Evolutionary conservation across 2,888 invertebrate genomes (phyloP), one percentile per base, ranked within the genome.

Genomic region (Apamea sordens): DNA sequence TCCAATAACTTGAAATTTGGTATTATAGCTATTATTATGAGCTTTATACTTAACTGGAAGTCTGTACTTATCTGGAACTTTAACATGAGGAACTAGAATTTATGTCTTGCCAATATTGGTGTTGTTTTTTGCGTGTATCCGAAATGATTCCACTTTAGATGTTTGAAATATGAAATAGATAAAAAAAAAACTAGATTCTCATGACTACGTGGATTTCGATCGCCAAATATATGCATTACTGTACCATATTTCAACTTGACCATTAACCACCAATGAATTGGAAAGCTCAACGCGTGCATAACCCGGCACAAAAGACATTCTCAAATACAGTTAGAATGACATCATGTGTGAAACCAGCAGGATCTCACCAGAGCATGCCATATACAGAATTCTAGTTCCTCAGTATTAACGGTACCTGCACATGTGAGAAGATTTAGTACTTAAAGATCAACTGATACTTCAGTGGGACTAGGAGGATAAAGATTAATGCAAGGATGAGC

Each of bases 261-360:
- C 68, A 68, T 32, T 71, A 72, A 50, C 44, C 65, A 69, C 6
- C 61, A 65, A 86, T 75, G 79, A 69, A 74, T 86, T 79, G 67
- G 44, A 76, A 73, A 70, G 41, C 41, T 74, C 44, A 77, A 72
- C 61, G 67, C 64, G 32, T 73, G 28, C 65, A 59, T 36, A 74
- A 83, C 41, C 47, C 28, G 8, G 63, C 36, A 84, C 83, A 86
- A 85, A 79, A 85, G 84, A 72, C 85, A 85, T 87, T 85, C 84
- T 80, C 80, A 73, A 10, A 41, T 72, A 89, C 89, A 84, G 90
- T 90, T 90, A 90, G 67, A 67, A 85, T 90, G 89, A 89, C 85
- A 85, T 89, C 89, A 89, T 59, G 63, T 73, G 73, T 77, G 80
- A 76, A 79, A 80, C 77, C 75, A 71, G 64, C 76, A 80, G 89